These are phyloP conservation scores for Tachuris rubrigastra DNA, from an alignment of 2,113 vertebrate genomes.

Conservation along the genomic window DNA sequence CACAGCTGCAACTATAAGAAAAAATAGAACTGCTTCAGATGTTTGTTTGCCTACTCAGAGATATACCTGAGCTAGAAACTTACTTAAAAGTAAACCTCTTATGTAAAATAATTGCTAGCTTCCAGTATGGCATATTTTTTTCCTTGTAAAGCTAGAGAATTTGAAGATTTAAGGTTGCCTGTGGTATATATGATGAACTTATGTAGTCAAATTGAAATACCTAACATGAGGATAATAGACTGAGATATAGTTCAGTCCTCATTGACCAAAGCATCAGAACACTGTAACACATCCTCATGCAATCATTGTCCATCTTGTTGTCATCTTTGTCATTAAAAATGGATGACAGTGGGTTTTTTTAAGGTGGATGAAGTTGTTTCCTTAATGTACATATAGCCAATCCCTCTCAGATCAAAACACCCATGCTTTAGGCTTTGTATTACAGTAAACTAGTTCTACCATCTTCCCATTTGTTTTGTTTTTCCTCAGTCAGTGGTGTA, in stretches of 20 bases:
- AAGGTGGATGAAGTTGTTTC: neutral
- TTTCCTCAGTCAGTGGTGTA: neutral
- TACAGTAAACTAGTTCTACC: neutral
- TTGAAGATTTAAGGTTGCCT: neutral
- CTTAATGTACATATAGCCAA: neutral
- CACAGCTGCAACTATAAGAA: neutral
- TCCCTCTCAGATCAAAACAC: neutral
- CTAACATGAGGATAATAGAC: neutral
- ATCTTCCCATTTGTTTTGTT: neutral
- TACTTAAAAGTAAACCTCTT: neutral
- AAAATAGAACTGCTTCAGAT: neutral
- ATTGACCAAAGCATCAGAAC: neutral
- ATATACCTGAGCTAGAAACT: neutral
- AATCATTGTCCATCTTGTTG: neutral
- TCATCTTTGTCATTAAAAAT: neutral
- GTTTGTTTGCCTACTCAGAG: neutral
- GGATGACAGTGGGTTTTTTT: neutral
- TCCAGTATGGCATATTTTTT: neutral
- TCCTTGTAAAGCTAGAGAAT: neutral
- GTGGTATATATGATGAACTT: neutral
- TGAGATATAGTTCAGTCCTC: neutral
- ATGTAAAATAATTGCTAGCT: neutral
- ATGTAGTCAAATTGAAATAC: neutral
- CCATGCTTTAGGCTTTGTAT: neutral
- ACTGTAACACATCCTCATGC: neutral